Evolutionary conservation across 2,113 vertebrate species (phyloP).

Genomic region (Electrona antarctica): DNA sequence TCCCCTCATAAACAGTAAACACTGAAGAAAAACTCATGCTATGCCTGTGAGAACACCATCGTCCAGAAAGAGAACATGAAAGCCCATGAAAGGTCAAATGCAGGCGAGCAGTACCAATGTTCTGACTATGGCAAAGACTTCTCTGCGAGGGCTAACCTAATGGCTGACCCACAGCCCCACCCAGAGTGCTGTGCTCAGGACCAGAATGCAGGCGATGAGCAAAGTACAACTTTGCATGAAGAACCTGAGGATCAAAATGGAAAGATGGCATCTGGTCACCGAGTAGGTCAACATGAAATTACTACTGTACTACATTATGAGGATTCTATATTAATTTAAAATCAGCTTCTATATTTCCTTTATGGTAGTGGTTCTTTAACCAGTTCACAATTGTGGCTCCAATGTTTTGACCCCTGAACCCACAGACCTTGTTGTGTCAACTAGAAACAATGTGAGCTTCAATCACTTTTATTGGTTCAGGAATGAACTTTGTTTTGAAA

Average conservation of each 20-base stretch:
- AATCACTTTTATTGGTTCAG: too few species aligned
- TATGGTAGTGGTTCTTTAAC: too few species aligned
- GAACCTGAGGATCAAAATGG: conserved; percentile 28
- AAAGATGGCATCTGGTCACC: conserved; percentile 43
- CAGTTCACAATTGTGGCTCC: too few species aligned
- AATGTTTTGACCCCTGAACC: too few species aligned
- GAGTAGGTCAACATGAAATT: conserved; percentile 33
- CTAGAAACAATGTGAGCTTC: too few species aligned
- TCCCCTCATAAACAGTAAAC: conserved; percentile 26
- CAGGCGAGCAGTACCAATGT: conserved; percentile 11
- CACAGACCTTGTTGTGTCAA: too few species aligned
- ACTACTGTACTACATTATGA: not conserved
- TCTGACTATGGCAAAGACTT: conserved; percentile 13
- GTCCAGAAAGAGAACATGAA: conserved; percentile 17
- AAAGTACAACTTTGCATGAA: conserved; percentile 42
- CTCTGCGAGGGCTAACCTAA: not conserved
- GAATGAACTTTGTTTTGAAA: too few species aligned
- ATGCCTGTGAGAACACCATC: conserved; percentile 13
- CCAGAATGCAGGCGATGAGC: conserved; percentile 19
- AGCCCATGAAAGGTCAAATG: not conserved
- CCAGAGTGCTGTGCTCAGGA: conserved; percentile 5
- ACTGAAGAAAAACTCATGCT: conserved; percentile 21
- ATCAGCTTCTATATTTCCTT: not conserved
- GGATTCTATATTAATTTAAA: not conserved
- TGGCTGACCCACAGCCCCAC: conserved; percentile 10